phyloP scores from a whole-genome alignment of 2,113 vertebrate genomes.

The Tachysurus vachellii region DNA sequence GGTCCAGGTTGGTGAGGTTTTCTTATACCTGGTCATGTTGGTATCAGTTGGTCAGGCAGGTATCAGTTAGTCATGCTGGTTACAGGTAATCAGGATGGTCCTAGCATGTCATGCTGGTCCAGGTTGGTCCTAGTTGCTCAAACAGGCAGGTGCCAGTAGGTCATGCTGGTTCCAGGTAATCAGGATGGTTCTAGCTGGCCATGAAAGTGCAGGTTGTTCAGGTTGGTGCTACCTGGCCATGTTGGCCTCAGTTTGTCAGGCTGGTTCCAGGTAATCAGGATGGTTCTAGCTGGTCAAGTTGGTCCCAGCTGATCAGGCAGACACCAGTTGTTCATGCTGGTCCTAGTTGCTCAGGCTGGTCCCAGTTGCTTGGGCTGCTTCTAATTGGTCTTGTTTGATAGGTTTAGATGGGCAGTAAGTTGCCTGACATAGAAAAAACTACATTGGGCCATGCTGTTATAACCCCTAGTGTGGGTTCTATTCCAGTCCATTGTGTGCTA shows the following conservation, averaged over 20 bases:
- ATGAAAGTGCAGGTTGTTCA: not conserved
- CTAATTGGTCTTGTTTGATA: not conserved
- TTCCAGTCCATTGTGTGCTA: not conserved
- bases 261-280: not conserved
- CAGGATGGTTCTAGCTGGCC: not conserved
- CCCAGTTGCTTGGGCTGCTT: not conserved
- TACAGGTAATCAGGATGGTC: not conserved
- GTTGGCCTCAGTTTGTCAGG: not conserved
- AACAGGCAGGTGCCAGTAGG: not conserved
- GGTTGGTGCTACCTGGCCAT: rapidly evolving
- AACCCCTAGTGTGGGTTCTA: not conserved
- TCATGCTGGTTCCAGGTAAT: not conserved
- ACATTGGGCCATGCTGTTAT: not conserved
- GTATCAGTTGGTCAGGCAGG: not conserved
- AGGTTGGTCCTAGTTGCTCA: not conserved
- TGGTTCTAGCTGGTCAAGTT: not conserved
- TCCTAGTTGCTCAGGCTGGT: not conserved
- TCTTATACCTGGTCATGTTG: not conserved
- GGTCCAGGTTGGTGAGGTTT: too few species aligned
- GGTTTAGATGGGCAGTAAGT: not conserved
- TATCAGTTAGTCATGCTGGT: too few species aligned
- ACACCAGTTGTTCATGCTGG: not conserved
- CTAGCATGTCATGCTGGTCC: not conserved
- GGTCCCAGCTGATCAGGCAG: not conserved
- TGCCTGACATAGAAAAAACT: not conserved